Evolutionary conservation across 2,888 invertebrate species (phyloP), one percentile per base, ranked within the genome.

Genomic region (Nomada flava): DNA sequence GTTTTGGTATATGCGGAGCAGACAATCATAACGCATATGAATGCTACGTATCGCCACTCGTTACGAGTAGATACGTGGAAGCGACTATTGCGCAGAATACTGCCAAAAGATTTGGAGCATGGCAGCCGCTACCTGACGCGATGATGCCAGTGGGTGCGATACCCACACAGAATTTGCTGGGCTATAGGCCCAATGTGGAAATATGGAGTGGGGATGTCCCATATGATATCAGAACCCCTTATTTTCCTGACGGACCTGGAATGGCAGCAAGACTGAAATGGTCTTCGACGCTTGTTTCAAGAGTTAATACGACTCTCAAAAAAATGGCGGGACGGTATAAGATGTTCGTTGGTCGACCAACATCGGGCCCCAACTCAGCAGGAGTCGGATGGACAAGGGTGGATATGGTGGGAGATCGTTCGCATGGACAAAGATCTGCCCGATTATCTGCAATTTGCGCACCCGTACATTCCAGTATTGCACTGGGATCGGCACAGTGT

Each of bases 261-360:
- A 69, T 69, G 59, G 53, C 7, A n/a, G 68, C 44, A 2, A 2
- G 26, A 50, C 23, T 47, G 64, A 63, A 10, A 36, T 62, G 20
- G 62, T n/a, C 3, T 11, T 2, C 0, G 20, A 20, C 20, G 20
- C 36, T 62, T 3, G 62, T 20, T 9, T 42, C 3, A 18, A 15
- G 0, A 9, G 62, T 62, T 4, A 29, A 18, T n/a, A 0, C 0
- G 2, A 10, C 26, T 11, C 62, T 62, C n/a, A 0, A 42, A 0
- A 20, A n/a, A 42, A 26, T 62, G 10, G 15, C 9, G 13, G 10
- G n/a, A 13, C 26, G 18, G n/a, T 42, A 42, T n/a, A 62, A 10
- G 4, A 42, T 62, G 62, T n/a, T 10, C 2, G 0, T 36, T 62
- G 20, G 42, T 29, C 15, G 11, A 42, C 42, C 62, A 62, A 5